Percentiles rank a stretch among this genome's conserved stretches.
Evolutionary conservation across 2,797 vertebrate species (phyloP).

Genomic region (Dromococcyx pavoninus): DNA sequence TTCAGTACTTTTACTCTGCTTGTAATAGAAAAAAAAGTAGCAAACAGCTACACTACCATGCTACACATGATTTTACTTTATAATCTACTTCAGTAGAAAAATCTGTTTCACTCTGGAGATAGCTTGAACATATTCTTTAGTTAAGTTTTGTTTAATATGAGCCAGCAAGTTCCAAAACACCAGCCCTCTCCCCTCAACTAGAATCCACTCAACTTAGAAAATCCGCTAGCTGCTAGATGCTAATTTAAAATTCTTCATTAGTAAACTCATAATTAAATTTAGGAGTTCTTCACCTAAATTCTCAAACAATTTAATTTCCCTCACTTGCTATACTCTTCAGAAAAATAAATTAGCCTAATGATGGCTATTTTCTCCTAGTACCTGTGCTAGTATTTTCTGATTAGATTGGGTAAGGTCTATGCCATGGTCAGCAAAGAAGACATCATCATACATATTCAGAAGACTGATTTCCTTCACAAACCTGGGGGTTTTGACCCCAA

Average conservation of each 20-base stretch:
- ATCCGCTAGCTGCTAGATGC: background rate
- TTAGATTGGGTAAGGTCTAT: background rate
- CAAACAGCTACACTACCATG: background rate
- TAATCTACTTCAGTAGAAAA: background rate
- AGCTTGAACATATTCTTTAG: background rate
- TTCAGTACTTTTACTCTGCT: background rate
- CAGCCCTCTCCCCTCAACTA: background rate
- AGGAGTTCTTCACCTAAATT: background rate
- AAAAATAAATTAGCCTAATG: background rate
- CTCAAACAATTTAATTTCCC: background rate
- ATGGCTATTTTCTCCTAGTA: background rate
- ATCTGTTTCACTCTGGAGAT: background rate
- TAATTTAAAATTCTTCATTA: background rate
- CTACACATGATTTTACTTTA: background rate
- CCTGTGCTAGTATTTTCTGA: background rate
- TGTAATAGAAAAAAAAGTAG: background rate
- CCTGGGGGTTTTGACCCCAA: background rate
- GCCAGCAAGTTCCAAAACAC: background rate
- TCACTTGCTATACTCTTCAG: background rate
- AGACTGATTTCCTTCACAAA: background rate
- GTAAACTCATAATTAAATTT: background rate
- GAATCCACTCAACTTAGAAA: background rate
- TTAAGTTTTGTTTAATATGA: background rate
- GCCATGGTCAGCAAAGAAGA: background rate
- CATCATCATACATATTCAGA: background rate